Conservation (phyloP, 2,113 vertebrate genomes). For the Perognathus longimembris region DNA sequence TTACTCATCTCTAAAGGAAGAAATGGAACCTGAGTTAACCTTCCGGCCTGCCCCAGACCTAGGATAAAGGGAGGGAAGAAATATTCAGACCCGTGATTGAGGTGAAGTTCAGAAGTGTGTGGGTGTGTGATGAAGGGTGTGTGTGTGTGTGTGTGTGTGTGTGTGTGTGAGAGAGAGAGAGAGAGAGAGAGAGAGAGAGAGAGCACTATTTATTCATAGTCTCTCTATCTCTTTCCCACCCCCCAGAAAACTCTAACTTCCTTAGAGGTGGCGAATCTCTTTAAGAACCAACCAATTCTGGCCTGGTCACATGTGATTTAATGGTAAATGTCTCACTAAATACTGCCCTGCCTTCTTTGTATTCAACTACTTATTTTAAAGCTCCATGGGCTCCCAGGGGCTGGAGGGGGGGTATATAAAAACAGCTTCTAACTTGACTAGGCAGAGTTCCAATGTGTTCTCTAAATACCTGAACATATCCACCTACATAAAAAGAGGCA, state of each 20-base stretch:
- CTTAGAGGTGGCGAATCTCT: conserved; percentile 45
- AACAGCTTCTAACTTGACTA: conserved; percentile 17
- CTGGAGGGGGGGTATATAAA: neutral
- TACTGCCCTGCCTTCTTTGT: conserved; percentile 40
- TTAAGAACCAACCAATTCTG: conserved; percentile 58
- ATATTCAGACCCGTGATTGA: neutral
- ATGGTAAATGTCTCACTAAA: conserved; percentile 27
- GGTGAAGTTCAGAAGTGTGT: neutral
- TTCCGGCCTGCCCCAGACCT: neutral
- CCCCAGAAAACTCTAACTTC: neutral
- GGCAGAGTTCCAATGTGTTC: conserved; percentile 23
- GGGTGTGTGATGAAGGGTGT: neutral
- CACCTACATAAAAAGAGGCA: conserved; percentile 41
- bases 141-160: neutral
- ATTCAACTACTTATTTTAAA: conserved; percentile 56
- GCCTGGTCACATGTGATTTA: conserved; percentile 45
- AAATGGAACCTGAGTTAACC: neutral
- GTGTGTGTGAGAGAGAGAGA: neutral
- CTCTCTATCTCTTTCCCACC: neutral
- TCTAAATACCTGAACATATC: conserved; percentile 58
- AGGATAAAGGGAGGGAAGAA: neutral
- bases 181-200: no score
- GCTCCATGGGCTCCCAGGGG: neutral
- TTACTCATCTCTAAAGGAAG: neutral
- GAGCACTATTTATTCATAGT: neutral